These are phyloP conservation scores for Phymastichus coffea DNA, from an alignment of 1,140 invertebrate species.

Conservation along the genomic window DNA sequence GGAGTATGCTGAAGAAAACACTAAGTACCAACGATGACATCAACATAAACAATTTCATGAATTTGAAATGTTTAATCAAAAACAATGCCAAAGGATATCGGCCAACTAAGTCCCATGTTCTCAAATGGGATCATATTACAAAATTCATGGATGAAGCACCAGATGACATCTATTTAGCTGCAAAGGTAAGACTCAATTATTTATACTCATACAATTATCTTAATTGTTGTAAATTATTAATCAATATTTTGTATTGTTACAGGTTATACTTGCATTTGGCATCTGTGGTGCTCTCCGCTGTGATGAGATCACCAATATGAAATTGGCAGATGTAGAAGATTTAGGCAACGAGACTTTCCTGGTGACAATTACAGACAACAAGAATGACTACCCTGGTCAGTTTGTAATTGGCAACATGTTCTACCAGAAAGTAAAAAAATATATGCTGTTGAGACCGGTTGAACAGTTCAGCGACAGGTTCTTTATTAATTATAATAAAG, in stretches of 20 bases:
- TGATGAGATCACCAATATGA: constrained; percentile 29
- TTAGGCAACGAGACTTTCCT: constrained; percentile 21
- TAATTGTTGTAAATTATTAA: not conserved
- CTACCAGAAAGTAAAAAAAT: constrained; percentile 7
- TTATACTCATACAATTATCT: not conserved
- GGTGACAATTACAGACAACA: constrained; percentile 16
- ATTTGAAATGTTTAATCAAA: constrained; percentile 18
- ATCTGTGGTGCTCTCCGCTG: constrained; percentile 23
- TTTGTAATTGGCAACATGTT: constrained; percentile 17
- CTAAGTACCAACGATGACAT: constrained; percentile 4
- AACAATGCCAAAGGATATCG: constrained; percentile 18
- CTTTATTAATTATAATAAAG: constrained; percentile 5
- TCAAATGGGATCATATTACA: constrained; percentile 17
- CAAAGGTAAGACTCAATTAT: constrained; percentile 10
- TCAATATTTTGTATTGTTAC: constrained; percentile 1
- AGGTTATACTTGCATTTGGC: constrained; percentile 24
- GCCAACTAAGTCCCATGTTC: constrained; percentile 11
- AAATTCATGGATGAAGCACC: constrained; percentile 16
- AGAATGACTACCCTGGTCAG: constrained; percentile 15
- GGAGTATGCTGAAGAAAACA: constrained; percentile 13
- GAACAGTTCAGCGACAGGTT: constrained; percentile 5
- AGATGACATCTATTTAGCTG: constrained; percentile 5
- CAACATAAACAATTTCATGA: constrained; percentile 5
- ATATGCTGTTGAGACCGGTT: constrained; percentile 12
- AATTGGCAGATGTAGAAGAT: constrained; percentile 28